Base-by-base conservation (phyloP, 1,140 invertebrate species). In the Bombus superbus region DNA sequence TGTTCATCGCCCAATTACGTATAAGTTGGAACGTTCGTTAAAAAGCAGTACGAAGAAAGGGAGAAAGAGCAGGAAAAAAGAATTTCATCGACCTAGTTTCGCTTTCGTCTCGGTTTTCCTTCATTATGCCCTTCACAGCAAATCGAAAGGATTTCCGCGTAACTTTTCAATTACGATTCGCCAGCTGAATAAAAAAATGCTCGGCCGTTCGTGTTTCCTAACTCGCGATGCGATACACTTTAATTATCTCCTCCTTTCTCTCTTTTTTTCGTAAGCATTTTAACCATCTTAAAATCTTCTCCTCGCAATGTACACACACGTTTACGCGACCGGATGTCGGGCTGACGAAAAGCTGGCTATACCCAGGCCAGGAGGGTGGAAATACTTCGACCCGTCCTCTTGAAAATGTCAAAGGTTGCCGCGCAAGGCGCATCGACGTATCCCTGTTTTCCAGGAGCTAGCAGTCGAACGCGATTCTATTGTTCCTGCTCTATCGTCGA, bases 351-450 rank as follows among this genome's bases (percentile, higher is more conserved):
- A 68, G 75, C 44, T 72, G 22, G 74, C 53, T 73, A n/a, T 82
- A 71, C 35, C 80, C 68, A 81, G 69, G 18, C 38, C 44, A 78
- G 71, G 66, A 86, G 83, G 69, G 83, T 88, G 88, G 83, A 83
- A 88, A 89, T 59, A 32, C 84, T 92, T 92, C 91, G 88, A 91
- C 91, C 92, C 87, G 85, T 86, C 77, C 90, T 90, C 81, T 90
- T 71, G 86, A 92, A 53, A 92, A 92, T 92, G 91, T 92, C 90
- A 92, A 92, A 91, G 92, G 92, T 92, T 92, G 81, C 85, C 89
- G 92, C 92, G 92, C 91, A 92, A 91, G 90, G 76, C 90, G 75
- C 71, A 72, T 85, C 81, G 86, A 73, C 42, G 81, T 90, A 90
- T 74, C 72, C 84, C 77, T 77, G 80, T 89, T 91, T 91, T 83